These are phyloP conservation scores for Trypoxylon attenuatum DNA, from an alignment of 2,888 invertebrate species.

Conservation along the genomic window DNA sequence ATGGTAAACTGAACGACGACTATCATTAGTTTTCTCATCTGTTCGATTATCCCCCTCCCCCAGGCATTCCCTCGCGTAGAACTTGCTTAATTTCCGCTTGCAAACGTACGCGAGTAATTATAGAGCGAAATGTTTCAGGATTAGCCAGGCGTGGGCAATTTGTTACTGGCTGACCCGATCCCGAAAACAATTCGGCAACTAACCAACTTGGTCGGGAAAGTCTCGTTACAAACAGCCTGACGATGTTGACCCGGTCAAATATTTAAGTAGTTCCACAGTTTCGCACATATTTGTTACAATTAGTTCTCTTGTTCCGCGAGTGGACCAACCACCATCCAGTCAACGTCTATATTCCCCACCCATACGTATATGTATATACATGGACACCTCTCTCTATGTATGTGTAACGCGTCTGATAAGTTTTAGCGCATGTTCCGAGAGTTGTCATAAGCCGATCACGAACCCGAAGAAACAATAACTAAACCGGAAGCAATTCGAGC, in stretches of 20 bases:
- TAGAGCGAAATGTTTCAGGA: conserved; percentile 8
- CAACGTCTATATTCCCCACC: no score
- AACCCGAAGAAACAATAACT: no score
- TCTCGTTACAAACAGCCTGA: conserved; percentile 7
- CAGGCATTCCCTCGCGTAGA: background rate
- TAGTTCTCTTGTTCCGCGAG: conserved; percentile 6
- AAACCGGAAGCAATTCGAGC: no score
- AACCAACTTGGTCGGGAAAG: conserved; percentile 3
- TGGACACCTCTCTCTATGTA: no score
- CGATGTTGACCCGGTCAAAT: conserved; percentile 3
- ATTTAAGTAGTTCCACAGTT: conserved; percentile 26
- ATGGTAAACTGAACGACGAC: no score
- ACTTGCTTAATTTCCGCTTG: background rate
- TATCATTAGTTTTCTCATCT: conserved; percentile 12
- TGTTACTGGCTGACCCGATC: conserved; percentile 17
- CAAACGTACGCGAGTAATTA: conserved; percentile 20
- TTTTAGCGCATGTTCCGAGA: no score
- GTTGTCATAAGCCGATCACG: no score
- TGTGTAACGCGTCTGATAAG: no score
- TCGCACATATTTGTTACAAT: conserved; percentile 10
- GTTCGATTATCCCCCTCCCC: background rate
- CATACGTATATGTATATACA: no score
- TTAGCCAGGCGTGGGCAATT: conserved; percentile 19
- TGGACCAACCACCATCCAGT: no score
- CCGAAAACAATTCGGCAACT: conserved; percentile 20